Evolutionary conservation across 2,888 invertebrate species (phyloP), one percentile per base, ranked within the genome.

Genomic region (Stenotaenia linearis): DNA sequence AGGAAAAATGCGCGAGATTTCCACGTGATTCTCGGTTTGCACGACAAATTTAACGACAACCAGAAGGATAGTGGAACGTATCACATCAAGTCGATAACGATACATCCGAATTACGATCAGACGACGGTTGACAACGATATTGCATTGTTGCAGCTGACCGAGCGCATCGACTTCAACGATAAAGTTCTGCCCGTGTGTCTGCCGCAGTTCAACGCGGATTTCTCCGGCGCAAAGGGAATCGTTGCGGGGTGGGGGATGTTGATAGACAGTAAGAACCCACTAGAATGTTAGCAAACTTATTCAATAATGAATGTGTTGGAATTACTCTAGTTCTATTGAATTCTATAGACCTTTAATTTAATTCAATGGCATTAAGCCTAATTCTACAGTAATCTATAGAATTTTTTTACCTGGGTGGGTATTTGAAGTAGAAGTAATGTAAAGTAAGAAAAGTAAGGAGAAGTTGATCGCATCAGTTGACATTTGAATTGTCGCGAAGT

Each of bases 111-210:
- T 9, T 78, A 74, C 25, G 78, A 78, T 61, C 18, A 61, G 2
- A 74, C 5, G 12, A 35, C 78, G 1, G 78, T 78, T 9, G 78
- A 78, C 35, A 78, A 78, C n/a, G 78, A 78, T 25, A 78, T 78
- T 21, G 78, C 78, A 15, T 35, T 78, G 28, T 18, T 78, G 12
- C 32, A 32, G 6, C n/a, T 78, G 21, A 25, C 78, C 15, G n/a
- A 15, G 3, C 23, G 28, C 30, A 18, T 78, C 25, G 74, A 69
- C 9, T 82, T 83, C 78, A 82, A 81, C 45, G 90, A 91, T 0
- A 93, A 93, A 84, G 92, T 95, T 78, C 93, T 93, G 92, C 94
- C 94, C 0, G 90, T 94, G 79, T 95, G 95, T 85, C 89, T 95
- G 81, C 95, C 95, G 0, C 92, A 92, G 0, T 83, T 89, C 0